Percentiles rank a stretch among this genome's conserved stretches.
Evolutionary conservation across 2,113 vertebrate genomes (phyloP).

Genomic region (Pontoporia blainvillei): DNA sequence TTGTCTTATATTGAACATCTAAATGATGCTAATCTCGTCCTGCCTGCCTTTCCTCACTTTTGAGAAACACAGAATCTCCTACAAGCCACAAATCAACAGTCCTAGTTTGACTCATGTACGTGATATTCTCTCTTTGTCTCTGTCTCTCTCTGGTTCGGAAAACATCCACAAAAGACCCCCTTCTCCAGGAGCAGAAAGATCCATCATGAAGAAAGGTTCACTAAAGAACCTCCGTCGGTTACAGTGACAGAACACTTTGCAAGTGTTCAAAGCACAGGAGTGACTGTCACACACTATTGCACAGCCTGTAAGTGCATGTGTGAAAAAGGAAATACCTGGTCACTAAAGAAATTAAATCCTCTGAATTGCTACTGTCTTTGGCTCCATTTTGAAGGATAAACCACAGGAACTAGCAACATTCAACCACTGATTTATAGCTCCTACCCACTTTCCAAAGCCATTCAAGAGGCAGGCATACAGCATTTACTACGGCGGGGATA

Average conservation of each 20-base stretch:
- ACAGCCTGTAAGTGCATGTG: background rate
- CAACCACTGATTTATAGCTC: background rate
- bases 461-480: background rate
- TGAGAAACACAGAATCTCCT: background rate
- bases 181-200: background rate
- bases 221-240: background rate
- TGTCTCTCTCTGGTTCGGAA: background rate
- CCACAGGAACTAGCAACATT: background rate
- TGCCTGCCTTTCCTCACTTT: background rate
- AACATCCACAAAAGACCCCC: background rate
- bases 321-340: background rate
- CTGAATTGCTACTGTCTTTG: slow-evolving; percentile 9
- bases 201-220: background rate
- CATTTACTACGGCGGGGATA: background rate
- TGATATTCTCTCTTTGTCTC: background rate
- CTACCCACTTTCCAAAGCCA: background rate
- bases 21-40: background rate
- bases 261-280: background rate
- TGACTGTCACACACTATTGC: background rate
- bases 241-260: background rate
- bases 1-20: background rate
- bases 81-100: background rate
- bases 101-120: background rate
- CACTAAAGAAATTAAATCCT: slow-evolving; percentile 2
- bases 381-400: slow-evolving; percentile 27